Evolutionary conservation across 2,888 invertebrate genomes (phyloP), one percentile per base, ranked within the genome.

Genomic region (Hydraecia micacea): DNA sequence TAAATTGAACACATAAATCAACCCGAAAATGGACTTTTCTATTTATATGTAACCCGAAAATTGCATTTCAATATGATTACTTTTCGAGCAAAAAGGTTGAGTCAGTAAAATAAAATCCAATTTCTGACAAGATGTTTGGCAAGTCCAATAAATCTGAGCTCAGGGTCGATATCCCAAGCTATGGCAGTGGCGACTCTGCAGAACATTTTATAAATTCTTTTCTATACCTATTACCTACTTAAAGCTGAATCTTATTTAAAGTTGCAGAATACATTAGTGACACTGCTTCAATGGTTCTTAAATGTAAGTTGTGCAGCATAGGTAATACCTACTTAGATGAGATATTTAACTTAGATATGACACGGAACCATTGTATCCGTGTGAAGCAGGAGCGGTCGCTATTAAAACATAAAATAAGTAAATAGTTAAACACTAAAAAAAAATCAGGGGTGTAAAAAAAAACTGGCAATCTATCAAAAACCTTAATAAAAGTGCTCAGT

Each of bases 141-240:
- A 49, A 49, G 39, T 60, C 13, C 21, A 77, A 87, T 84, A 78
- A 84, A 86, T 87, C 55, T 42, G 65, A 69, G n/a, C 18, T 25
- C 15, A 25, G 32, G 8, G 66, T 42, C 52, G 28, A 39, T 52
- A 52, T 32, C 62, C 68, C 3, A 42, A 39, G 52, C 52, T 32
- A 58, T 32, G 55, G 52, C 2, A 6, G 8, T 7, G 79, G 25
- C 52, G 28, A 68, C 21, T 13, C 11, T 60, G 62, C 39, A 52
- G 42, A 63, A 36, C 36, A 62, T 49, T 55, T 25, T 55, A 52
- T 7, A 52, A 55, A 32, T 42, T 79, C 8, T 39, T 36, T 39
- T 63, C 62, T 28, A 9, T 32, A 7, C 39, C 18, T 18, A 58
- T 42, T 32, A 7, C 39, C 18, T 18, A 58, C 55, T 55, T 28